A percentile compares a stretch with the other conserved stretches of the same genome.
Conservation (phyloP, 2,888 invertebrate species). For the Hirudinaria manillensis region DNA sequence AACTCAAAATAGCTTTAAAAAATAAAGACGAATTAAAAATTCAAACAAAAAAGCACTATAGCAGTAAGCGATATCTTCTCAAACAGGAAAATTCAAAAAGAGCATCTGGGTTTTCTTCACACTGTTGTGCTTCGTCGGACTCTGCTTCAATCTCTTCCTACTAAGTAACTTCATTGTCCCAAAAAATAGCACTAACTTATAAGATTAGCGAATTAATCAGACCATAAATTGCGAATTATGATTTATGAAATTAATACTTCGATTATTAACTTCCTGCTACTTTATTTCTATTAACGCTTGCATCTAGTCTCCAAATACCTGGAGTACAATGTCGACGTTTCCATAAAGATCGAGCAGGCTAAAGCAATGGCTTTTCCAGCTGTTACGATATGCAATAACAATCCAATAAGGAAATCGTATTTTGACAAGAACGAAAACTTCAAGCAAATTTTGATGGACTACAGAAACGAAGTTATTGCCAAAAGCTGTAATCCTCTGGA, state of each 20-base stretch:
- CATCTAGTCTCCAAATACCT: slow-evolving; percentile 21
- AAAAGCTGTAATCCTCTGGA: neutral
- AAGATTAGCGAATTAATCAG: too few relatives aligned
- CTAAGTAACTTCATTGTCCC: neutral
- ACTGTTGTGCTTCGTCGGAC: neutral
- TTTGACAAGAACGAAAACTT: neutral
- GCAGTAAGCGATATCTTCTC: too few relatives aligned
- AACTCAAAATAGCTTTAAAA: too few relatives aligned
- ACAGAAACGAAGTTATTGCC: neutral
- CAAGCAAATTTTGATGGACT: neutral
- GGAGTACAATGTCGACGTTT: slow-evolving; percentile 17
- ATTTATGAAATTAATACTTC: neutral
- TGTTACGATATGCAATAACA: slow-evolving; percentile 37
- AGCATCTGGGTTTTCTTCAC: neutral
- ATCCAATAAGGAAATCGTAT: slow-evolving; percentile 28
- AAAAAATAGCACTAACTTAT: neutral
- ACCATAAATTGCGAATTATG: neutral
- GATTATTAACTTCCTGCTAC: neutral
- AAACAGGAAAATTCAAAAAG: slow-evolving; percentile 5
- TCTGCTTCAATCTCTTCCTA: slow-evolving; percentile 8
- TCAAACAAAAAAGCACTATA: too few relatives aligned
- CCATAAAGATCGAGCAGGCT: slow-evolving; percentile 18
- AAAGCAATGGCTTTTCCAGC: slow-evolving; percentile 30
- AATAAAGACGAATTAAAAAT: too few relatives aligned
- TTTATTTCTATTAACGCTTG: too few relatives aligned